Percentiles rank a stretch among this genome's conserved stretches.
These are phyloP conservation scores for Cryptocephalus primarius DNA, from an alignment of 2,888 invertebrate genomes.

Conservation along the genomic window DNA sequence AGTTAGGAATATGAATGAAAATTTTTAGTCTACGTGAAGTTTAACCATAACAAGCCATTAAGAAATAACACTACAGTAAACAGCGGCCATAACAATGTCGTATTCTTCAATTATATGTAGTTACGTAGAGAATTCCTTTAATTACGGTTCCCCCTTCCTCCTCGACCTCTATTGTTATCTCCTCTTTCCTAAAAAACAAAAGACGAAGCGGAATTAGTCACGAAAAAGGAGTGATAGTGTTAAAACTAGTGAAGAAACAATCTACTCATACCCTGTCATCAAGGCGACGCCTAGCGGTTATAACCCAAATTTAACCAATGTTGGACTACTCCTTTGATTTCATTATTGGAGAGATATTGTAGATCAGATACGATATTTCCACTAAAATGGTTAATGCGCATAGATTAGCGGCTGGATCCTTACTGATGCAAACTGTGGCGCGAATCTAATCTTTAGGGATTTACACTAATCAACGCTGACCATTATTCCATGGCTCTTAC, in stretches of 20 bases:
- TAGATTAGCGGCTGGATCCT: too few relatives aligned
- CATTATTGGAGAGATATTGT: too few relatives aligned
- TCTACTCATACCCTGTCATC: too few relatives aligned
- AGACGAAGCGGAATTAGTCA: conserved; percentile 8
- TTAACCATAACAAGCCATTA: conserved; percentile 24
- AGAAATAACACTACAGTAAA: conserved; percentile 30
- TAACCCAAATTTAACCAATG: too few relatives aligned
- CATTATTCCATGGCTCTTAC: too few relatives aligned
- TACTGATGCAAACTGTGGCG: too few relatives aligned
- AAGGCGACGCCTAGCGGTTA: too few relatives aligned
- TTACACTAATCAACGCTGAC: too few relatives aligned
- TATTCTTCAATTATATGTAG: conserved; percentile 14
- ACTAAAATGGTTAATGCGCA: too few relatives aligned
- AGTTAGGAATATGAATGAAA: conserved; percentile 1
- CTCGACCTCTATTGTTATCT: conserved; percentile 28
- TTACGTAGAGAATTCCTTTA: conserved; percentile 13
- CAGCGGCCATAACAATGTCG: conserved; percentile 30
- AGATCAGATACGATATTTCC: too few relatives aligned
- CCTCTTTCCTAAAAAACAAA: conserved; percentile 30
- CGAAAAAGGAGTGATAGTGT: conserved; percentile 1
- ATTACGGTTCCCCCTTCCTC: conserved; percentile 27
- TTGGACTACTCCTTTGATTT: too few relatives aligned
- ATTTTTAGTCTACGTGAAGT: conserved; percentile 1
- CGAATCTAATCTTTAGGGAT: too few relatives aligned
- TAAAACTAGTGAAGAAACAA: background rate